phyloP scores from a whole-genome alignment of 2,113 vertebrate genomes.

The Mixornis gularis region DNA sequence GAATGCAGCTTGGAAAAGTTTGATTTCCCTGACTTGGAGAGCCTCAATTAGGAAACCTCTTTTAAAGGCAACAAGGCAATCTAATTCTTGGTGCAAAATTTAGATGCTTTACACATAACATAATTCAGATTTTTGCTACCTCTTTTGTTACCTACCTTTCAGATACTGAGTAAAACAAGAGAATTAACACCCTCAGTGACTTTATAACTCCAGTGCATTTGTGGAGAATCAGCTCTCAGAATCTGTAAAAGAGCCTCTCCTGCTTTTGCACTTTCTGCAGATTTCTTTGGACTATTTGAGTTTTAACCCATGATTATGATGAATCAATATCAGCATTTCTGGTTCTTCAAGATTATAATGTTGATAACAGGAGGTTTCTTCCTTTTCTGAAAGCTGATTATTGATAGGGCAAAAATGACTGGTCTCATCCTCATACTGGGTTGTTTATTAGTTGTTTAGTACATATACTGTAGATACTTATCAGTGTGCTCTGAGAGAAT shows the following conservation, averaged over 20 bases:
- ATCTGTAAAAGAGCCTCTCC: neutral
- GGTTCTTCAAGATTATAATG: neutral
- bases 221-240: neutral
- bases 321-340: neutral
- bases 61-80: neutral
- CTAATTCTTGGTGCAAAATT: neutral
- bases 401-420: neutral
- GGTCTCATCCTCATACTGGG: neutral
- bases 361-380: neutral
- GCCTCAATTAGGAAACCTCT: neutral
- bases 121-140: neutral
- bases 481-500: slow-evolving; percentile 39
- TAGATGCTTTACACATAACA: neutral
- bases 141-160: neutral
- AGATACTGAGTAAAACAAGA: neutral
- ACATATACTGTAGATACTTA: neutral
- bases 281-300: neutral
- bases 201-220: neutral
- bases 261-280: neutral
- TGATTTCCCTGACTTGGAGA: neutral
- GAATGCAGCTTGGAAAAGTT: neutral
- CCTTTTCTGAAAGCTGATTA: neutral
- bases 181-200: neutral
- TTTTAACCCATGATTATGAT: neutral
- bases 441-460: neutral